Conservation (phyloP, 2,888 invertebrate genomes). For the Drosophila setosimentum region DNA sequence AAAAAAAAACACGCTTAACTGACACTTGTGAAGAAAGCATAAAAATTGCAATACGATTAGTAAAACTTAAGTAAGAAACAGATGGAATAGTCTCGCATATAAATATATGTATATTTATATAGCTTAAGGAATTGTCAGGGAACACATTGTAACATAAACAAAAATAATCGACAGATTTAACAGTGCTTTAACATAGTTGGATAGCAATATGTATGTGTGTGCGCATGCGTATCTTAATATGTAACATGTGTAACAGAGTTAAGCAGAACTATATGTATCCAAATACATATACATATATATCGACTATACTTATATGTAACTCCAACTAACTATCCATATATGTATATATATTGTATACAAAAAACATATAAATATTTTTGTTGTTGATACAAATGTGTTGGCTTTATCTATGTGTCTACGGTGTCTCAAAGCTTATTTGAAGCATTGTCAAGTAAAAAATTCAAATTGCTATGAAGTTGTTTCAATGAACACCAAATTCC, state of each 20-base stretch:
- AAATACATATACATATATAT: slow-evolving; percentile 10
- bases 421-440: too few species aligned
- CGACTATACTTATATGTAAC: slow-evolving; percentile 10
- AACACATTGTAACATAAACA: slow-evolving; percentile 44
- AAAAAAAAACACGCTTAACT: neutral
- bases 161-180: slow-evolving; percentile 25
- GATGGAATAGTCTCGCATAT: slow-evolving; percentile 14
- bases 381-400: slow-evolving; percentile 56
- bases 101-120: slow-evolving; percentile 23
- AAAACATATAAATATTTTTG: slow-evolving; percentile 44
- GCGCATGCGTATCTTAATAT: slow-evolving; percentile 13
- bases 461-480: too few species aligned
- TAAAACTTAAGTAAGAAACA: slow-evolving; percentile 1
- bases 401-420: slow-evolving; percentile 63
- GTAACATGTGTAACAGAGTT: slow-evolving; percentile 23
- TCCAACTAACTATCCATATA: slow-evolving; percentile 12
- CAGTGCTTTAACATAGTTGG: slow-evolving; percentile 37
- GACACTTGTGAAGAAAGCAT: neutral
- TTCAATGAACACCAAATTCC: too few species aligned
- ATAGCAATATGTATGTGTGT: slow-evolving; percentile 51
- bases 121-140: slow-evolving; percentile 76
- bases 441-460: too few species aligned
- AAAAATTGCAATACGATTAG: slow-evolving; percentile 1
- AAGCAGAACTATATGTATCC: slow-evolving; percentile 21
- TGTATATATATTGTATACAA: slow-evolving; percentile 28